These are phyloP conservation scores for Artemia sinica DNA, from an alignment of 2,888 invertebrate species.

Conservation along the genomic window DNA sequence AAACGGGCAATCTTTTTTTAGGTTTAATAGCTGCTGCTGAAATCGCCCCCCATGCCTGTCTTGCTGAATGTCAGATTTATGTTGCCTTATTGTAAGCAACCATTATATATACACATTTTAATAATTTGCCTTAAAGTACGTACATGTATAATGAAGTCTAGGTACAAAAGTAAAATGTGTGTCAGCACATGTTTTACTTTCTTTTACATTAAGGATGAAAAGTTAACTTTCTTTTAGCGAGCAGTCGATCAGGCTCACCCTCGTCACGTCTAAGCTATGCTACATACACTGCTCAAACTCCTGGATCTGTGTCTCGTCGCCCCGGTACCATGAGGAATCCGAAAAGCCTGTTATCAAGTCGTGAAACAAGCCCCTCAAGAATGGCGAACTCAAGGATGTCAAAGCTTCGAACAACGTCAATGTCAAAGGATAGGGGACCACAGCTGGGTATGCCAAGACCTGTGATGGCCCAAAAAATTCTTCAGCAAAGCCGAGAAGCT, in stretches of 20 bases:
- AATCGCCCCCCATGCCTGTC: no score
- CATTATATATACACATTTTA: no score
- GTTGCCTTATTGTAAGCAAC: no score
- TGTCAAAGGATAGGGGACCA: constrained; percentile 10
- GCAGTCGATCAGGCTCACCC: constrained; percentile 82
- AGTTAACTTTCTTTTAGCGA: constrained; percentile 42
- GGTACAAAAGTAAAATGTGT: not conserved
- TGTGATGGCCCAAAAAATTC: constrained; percentile 58
- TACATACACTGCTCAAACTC: constrained; percentile 36
- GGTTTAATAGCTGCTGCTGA: no score
- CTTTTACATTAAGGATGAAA: constrained; percentile 15
- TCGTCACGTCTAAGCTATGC: constrained; percentile 62
- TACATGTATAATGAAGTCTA: not conserved
- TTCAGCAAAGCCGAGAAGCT: constrained; percentile 71
- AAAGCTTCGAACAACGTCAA: not conserved
- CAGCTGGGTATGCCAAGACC: constrained; percentile 34
- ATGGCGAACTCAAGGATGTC: not conserved
- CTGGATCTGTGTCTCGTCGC: not conserved
- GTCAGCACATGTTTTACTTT: not conserved
- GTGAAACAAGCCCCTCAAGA: constrained; percentile 15
- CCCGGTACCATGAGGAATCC: constrained; percentile 2
- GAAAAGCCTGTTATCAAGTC: not conserved
- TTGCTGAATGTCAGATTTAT: no score
- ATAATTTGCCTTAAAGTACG: no score
- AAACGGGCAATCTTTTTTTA: no score